Base-by-base conservation (phyloP, 2,113 vertebrate genomes). In the Oxyruncus cristatus region DNA sequence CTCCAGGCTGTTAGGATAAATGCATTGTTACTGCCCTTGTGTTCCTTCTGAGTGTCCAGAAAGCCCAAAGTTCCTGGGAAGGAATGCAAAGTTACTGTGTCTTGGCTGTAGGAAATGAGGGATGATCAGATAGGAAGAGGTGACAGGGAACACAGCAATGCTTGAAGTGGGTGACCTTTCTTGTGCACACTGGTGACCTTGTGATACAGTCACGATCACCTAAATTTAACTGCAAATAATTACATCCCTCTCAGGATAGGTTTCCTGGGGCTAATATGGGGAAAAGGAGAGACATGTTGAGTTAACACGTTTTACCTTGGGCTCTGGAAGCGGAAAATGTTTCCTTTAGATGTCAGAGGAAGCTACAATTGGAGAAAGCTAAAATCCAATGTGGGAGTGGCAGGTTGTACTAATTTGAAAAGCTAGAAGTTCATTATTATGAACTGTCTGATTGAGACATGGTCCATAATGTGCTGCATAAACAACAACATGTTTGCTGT, bases 261-360 rank as follows among this genome's bases (percentile, higher is more conserved):
- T 72, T 82, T 90, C 6, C 58, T 18, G 23, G 12, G 46, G 4
- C 32, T 81, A 14, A 55, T 74, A 61, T 84, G 46, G 30, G 61
- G 84, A 30, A 18, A 66, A 50, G 55, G n/a, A 52, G 39, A 21
- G 13, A 73, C 0, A 3, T 1, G 1, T 1, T 16, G 16, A 32
- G 5, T 44, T 67, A 47, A 66, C 15, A 10, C 9, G 21, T 92
- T 59, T 83, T 80, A 33, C 18, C 35, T 89, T 33, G 27, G 63
- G 11, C 44, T 75, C 42, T 86, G 39, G 35, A 65, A 68, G 8
- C 59, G 8, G 32, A 73, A 80, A 74, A 80, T 3, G 12, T 39
- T 20, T 83, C 14, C 56, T 14, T 66, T 24, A 17, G 39, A 1
- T 1, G 28, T 52, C 24, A 41, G 24, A 61, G 32, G 11, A 79